phyloP scores from a whole-genome alignment of 2,113 vertebrate genomes.

The Tupaia tana region DNA sequence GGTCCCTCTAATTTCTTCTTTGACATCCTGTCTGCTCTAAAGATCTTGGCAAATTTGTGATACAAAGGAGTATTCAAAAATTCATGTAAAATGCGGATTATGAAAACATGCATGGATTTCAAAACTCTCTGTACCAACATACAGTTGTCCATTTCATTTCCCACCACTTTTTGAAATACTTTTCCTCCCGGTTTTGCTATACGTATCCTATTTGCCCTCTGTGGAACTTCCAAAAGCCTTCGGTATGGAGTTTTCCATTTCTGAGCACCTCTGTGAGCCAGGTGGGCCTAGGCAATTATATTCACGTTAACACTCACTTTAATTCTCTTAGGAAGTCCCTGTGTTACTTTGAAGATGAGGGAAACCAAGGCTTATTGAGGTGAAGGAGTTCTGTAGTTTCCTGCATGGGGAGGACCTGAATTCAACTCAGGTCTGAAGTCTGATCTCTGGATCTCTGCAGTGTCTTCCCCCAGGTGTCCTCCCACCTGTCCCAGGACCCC shows the following conservation, averaged over 20 bases:
- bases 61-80: too few relatives aligned
- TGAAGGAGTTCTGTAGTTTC: neutral
- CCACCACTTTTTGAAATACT: neutral
- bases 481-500: rapidly evolving
- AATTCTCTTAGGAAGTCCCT: neutral
- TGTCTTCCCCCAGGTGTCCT: too few relatives aligned
- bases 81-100: too few relatives aligned
- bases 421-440: neutral
- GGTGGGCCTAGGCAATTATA: neutral
- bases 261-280: neutral
- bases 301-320: neutral
- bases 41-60: neutral
- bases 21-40: neutral
- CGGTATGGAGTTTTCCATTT: neutral
- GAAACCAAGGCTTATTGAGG: neutral
- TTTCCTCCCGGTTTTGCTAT: neutral
- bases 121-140: too few relatives aligned
- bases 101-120: too few relatives aligned
- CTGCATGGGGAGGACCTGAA: neutral
- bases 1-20: neutral
- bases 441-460: rapidly evolving
- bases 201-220: neutral
- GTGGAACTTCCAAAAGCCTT: neutral
- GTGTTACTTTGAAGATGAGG: neutral
- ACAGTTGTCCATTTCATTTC: too few relatives aligned